A percentile compares a stretch with the other conserved stretches of the same genome.
phyloP scores from a whole-genome alignment of 1,140 invertebrate species.

The Brachionus paranguensis region DNA sequence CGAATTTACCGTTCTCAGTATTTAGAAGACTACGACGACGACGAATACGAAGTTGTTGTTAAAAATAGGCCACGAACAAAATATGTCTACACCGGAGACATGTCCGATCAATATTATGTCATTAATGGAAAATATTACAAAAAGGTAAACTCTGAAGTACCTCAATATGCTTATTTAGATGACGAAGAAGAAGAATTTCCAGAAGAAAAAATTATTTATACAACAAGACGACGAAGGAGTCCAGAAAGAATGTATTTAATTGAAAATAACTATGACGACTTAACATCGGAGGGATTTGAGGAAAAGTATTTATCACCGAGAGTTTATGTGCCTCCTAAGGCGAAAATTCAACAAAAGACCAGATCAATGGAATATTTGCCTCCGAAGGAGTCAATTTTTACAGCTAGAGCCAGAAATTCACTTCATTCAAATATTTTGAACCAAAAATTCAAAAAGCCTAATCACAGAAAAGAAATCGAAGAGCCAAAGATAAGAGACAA shows the following conservation, averaged over 20 bases:
- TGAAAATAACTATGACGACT: not conserved
- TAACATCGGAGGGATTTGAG: not conserved
- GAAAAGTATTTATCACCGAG: not conserved
- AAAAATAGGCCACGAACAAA: not conserved
- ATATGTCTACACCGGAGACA: not conserved
- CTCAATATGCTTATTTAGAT: not conserved
- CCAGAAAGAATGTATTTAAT: not conserved
- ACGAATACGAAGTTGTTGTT: not conserved
- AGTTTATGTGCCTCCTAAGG: not conserved
- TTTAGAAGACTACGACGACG: not conserved
- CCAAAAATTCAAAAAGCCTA: not conserved
- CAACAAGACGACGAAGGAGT: not conserved
- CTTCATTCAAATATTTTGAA: not conserved
- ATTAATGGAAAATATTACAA: conserved; percentile 19
- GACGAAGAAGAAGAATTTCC: not conserved
- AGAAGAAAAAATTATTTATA: not conserved
- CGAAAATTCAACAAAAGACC: not conserved
- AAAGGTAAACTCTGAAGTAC: not conserved
- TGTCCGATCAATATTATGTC: not conserved
- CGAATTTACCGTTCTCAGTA: not conserved
- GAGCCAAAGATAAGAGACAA: conserved; percentile 9
- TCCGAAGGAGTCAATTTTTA: not conserved
- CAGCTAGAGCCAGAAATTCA: not conserved
- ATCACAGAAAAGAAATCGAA: conserved; percentile 36
- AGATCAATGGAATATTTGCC: not conserved